Percentiles rank a stretch among this genome's conserved stretches.
These are phyloP conservation scores for Caenorhabditis latens DNA, from an alignment of 1,140 invertebrate species.

Conservation along the genomic window DNA sequence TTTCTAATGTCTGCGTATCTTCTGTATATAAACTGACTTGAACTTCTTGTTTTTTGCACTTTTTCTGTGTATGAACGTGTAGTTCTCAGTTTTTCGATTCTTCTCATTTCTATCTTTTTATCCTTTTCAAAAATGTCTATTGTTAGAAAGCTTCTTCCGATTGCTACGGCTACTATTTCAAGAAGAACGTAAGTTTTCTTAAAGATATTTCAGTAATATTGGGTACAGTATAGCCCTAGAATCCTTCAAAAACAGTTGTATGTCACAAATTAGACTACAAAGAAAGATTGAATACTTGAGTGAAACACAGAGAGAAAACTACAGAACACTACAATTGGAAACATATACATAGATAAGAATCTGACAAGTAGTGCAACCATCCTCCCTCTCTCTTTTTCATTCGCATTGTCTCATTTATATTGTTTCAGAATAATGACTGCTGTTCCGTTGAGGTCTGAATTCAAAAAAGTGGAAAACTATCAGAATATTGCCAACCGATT, in stretches of 20 bases:
- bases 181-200: constrained; percentile 29
- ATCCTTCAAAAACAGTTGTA: background rate
- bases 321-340: background rate
- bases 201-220: background rate
- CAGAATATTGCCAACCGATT: constrained; percentile 9
- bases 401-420: background rate
- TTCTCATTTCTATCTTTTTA: background rate
- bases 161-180: background rate
- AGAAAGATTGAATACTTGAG: background rate
- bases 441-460: constrained; percentile 25
- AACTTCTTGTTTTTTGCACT: constrained; percentile 4
- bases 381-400: too few species aligned
- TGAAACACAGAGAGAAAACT: background rate
- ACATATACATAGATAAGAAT: constrained; percentile 44
- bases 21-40: background rate
- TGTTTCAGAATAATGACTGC: constrained; percentile 34
- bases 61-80: constrained; percentile 1
- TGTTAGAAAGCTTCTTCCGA: background rate
- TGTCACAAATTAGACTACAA: constrained; percentile 1
- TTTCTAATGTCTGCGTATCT: background rate
- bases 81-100: background rate
- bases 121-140: constrained; percentile 8
- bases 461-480: constrained; percentile 40
- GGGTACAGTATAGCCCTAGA: background rate
- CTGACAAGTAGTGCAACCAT: background rate